Evolutionary conservation across 1,140 invertebrate species (phyloP).

Genomic region (Ips typographus): DNA sequence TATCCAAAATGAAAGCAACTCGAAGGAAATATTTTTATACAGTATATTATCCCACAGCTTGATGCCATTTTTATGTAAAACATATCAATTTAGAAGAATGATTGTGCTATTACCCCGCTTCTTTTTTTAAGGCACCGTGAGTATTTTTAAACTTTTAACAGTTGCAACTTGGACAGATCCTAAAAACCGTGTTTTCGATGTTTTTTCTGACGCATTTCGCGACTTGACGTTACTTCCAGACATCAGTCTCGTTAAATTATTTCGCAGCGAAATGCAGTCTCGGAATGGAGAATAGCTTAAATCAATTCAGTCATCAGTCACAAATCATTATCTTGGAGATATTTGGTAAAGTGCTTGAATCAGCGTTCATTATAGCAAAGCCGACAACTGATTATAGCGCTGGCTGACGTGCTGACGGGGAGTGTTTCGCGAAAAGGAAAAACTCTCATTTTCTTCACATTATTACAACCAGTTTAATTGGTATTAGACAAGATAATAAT

Average conservation of each 20-base stretch:
- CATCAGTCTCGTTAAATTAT: slow-evolving; percentile 30
- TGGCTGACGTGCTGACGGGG: slow-evolving; percentile 25
- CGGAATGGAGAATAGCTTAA: slow-evolving; percentile 42
- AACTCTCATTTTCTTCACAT: background rate
- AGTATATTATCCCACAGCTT: slow-evolving; percentile 2
- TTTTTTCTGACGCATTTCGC: background rate
- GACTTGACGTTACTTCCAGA: slow-evolving; percentile 1
- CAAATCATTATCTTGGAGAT: slow-evolving; percentile 41
- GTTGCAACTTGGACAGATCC: background rate
- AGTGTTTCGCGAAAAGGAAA: slow-evolving; percentile 31
- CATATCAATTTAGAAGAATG: slow-evolving; percentile 13
- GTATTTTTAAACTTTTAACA: background rate
- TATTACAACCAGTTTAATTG: no score
- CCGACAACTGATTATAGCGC: slow-evolving; percentile 37
- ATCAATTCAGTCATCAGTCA: slow-evolving; percentile 45
- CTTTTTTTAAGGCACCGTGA: background rate
- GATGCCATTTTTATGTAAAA: slow-evolving; percentile 23
- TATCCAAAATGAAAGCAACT: slow-evolving; percentile 27
- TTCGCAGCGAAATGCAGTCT: slow-evolving; percentile 25
- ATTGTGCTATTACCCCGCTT: slow-evolving; percentile 2
- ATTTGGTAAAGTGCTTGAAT: slow-evolving; percentile 41
- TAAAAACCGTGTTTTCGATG: background rate
- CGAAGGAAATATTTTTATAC: slow-evolving; percentile 21
- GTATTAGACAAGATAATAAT: no score
- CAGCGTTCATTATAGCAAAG: slow-evolving; percentile 39